Evolutionary conservation across 2,797 vertebrate genomes (phyloP).

Genomic region (Ibycter americanus): DNA sequence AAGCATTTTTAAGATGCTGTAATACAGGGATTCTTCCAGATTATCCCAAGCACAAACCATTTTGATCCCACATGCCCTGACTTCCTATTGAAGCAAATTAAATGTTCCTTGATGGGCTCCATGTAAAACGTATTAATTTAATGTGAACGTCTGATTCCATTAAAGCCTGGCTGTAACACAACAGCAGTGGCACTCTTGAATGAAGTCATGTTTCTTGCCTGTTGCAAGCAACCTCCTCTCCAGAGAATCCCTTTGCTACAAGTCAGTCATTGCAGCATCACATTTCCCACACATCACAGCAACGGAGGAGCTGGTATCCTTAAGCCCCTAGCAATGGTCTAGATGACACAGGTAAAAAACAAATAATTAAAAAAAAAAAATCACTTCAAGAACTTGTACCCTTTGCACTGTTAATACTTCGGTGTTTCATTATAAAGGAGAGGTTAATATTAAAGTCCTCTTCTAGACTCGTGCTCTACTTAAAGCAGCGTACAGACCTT

Average conservation of each 20-base stretch:
- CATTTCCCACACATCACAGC: background rate
- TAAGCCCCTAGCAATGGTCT: background rate
- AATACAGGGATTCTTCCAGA: background rate
- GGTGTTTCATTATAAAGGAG: background rate
- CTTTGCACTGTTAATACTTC: background rate
- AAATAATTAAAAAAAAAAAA: background rate
- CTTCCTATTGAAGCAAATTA: conserved; percentile 68
- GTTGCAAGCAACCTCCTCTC: background rate
- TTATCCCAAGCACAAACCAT: background rate
- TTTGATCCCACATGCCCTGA: background rate
- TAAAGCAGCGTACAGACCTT: background rate
- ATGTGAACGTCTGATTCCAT: conserved; percentile 68
- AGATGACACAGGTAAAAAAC: background rate
- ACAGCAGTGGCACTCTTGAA: background rate
- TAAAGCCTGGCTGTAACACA: conserved; percentile 66
- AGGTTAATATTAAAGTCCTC: background rate
- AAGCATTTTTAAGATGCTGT: background rate
- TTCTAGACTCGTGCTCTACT: background rate
- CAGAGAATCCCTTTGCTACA: background rate
- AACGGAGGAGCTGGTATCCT: rapidly evolving
- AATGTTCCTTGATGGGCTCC: conserved; percentile 72
- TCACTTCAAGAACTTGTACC: background rate
- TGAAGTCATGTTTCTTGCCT: background rate
- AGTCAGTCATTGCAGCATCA: background rate
- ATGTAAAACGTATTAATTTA: conserved; percentile 71